Percentiles rank a stretch among this genome's conserved stretches.
Conservation (phyloP, 2,113 vertebrate species). For the Galeopterus variegatus region DNA sequence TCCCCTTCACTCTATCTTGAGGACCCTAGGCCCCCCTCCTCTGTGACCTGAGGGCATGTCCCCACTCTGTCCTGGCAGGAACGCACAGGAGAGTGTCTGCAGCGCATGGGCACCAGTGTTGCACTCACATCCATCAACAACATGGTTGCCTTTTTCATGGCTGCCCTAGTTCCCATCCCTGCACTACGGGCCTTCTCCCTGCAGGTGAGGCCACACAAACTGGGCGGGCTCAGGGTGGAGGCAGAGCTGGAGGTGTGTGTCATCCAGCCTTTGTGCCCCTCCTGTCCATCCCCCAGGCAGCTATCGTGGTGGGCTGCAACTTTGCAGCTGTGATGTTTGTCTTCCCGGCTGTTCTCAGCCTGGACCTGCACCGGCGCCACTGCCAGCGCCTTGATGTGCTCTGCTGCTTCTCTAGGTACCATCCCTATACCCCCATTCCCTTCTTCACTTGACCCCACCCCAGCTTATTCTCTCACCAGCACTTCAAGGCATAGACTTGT, state of each 20-base stretch:
- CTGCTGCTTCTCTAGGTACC: conserved; percentile 97
- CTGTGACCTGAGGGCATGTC: neutral
- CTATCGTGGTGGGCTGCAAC: conserved; percentile 97
- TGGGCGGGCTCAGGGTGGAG: conserved; percentile 77
- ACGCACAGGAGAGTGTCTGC: conserved; percentile 95
- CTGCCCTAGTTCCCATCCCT: conserved; percentile 97
- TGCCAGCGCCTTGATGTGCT: conserved; percentile 96
- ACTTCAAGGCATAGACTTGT: neutral
- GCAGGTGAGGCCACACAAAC: conserved; percentile 90
- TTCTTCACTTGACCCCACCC: neutral
- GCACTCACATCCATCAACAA: conserved; percentile 98
- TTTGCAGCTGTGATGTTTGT: conserved; percentile 98
- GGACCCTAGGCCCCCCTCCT: neutral
- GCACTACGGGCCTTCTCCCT: conserved; percentile 97
- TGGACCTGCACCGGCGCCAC: conserved; percentile 96
- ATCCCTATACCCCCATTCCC: neutral
- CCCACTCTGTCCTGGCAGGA: conserved; percentile 89
- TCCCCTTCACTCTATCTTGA: neutral
- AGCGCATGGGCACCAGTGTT: conserved; percentile 95
- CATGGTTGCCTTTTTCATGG: conserved; percentile 99
- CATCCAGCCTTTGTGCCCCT: neutral
- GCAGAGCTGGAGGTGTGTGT: neutral
- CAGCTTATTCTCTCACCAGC: neutral
- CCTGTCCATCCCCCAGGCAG: conserved; percentile 86
- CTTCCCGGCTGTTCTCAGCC: conserved; percentile 97